A percentile compares a stretch with the other conserved stretches of the same genome.
These are phyloP conservation scores for Phenganax marumi DNA, from an alignment of 92 coral and sea anemone genomes.

Conservation along the genomic window DNA sequence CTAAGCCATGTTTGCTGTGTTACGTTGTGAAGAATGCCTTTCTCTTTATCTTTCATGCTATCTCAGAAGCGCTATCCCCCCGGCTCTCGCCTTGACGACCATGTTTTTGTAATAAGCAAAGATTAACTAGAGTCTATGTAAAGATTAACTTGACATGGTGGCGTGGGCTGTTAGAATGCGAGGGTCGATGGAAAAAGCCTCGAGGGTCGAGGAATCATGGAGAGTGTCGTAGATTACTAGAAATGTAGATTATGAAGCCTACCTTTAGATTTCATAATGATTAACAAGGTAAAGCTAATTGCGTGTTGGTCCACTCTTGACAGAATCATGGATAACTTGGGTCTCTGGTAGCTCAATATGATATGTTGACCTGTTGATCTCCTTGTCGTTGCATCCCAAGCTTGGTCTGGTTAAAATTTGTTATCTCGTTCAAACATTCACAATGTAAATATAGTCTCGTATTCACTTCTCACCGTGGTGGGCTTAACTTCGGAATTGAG, in stretches of 20 bases:
- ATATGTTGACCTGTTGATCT: no score
- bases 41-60: conserved; percentile 20
- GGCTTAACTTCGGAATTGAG: background rate
- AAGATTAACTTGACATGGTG: background rate
- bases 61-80: conserved; percentile 14
- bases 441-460: background rate
- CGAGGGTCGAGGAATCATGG: conserved; percentile 3
- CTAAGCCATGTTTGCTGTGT: background rate
- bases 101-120: background rate
- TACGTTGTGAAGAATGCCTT: conserved; percentile 8
- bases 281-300: no score
- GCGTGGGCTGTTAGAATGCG: no score
- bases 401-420: no score
- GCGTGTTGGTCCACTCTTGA: no score
- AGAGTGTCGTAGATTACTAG: background rate
- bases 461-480: background rate
- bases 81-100: conserved; percentile 11
- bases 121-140: background rate
- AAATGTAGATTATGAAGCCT: no score
- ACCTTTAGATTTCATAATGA: no score
- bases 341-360: no score
- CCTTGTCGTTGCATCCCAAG: no score
- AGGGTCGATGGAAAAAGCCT: background rate
- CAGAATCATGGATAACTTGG: no score
- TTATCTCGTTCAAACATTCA: background rate